Conservation (phyloP, 2,113 vertebrate genomes). For the Typhlomys cinereus region DNA sequence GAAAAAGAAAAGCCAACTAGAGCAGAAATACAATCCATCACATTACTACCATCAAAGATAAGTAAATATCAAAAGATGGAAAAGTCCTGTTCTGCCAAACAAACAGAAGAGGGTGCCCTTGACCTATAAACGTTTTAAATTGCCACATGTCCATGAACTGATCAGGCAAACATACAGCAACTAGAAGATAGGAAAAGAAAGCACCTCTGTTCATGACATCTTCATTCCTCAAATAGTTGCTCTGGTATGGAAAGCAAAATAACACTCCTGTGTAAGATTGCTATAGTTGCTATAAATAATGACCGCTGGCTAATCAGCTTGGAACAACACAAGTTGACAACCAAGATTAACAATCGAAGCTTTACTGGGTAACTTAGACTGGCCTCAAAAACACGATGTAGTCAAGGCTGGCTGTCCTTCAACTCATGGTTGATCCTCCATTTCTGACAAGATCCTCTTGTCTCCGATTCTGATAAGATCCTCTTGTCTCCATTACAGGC, state of each 20-base stretch:
- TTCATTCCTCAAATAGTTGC: background rate
- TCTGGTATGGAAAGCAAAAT: background rate
- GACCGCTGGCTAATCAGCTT: background rate
- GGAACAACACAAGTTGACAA: background rate
- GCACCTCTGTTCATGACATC: background rate
- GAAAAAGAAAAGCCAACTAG: background rate
- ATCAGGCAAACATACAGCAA: background rate
- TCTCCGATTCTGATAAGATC: too few species aligned
- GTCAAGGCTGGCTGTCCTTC: background rate
- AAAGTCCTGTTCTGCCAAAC: background rate
- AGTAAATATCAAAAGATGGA: background rate
- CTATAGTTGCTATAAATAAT: background rate
- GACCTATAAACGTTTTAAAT: background rate
- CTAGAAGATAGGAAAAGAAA: background rate
- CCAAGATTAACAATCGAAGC: background rate
- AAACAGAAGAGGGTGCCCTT: constrained; percentile 56
- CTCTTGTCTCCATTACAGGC: background rate
- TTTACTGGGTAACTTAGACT: background rate
- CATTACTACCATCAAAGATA: background rate
- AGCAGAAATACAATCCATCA: background rate
- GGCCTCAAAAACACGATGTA: background rate
- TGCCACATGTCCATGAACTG: background rate
- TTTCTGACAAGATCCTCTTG: background rate
- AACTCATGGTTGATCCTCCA: too few species aligned
- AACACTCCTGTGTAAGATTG: background rate